A percentile compares a stretch with the other conserved stretches of the same genome.
These are phyloP conservation scores for Druon quercuslanigerum DNA, from an alignment of 1,140 invertebrate species.

Conservation along the genomic window DNA sequence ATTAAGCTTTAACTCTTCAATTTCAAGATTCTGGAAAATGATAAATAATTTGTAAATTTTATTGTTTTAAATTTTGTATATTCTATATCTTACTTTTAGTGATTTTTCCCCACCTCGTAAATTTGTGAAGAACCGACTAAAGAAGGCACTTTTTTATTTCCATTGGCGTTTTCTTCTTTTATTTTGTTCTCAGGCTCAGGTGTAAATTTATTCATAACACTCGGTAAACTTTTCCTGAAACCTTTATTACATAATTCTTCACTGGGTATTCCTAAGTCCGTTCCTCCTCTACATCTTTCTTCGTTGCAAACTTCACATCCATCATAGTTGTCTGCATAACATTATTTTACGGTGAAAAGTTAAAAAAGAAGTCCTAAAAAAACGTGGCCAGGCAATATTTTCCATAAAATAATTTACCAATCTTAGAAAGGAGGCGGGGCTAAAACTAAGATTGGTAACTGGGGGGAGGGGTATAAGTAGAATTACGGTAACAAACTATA, in stretches of 20 bases:
- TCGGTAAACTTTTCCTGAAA: not conserved
- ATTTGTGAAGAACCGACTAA: not conserved
- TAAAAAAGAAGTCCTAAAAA: too few species aligned
- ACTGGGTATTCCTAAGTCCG: not conserved
- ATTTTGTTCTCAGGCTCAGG: not conserved
- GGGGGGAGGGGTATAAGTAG: too few species aligned
- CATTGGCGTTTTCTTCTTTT: not conserved
- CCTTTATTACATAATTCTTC: not conserved
- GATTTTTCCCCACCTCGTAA: not conserved
- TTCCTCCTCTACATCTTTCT: slow-evolving; percentile 33
- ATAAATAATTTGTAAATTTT: not conserved
- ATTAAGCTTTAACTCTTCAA: slow-evolving; percentile 25
- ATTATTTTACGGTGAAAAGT: too few species aligned
- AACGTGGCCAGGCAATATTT: too few species aligned
- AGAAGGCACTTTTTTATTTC: not conserved
- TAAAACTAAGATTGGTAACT: too few species aligned
- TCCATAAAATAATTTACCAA: too few species aligned
- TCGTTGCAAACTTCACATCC: slow-evolving; percentile 2
- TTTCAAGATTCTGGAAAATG: slow-evolving; percentile 16
- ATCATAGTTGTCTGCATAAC: not conserved
- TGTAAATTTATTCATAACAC: not conserved
- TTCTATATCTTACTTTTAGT: not conserved
- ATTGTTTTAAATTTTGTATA: not conserved
- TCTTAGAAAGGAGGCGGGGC: too few species aligned
- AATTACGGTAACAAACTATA: too few species aligned